A percentile compares a stretch with the other conserved stretches of the same genome.
These are phyloP conservation scores for Natrix natrix DNA, from an alignment of 2,797 vertebrate species.

Conservation along the genomic window DNA sequence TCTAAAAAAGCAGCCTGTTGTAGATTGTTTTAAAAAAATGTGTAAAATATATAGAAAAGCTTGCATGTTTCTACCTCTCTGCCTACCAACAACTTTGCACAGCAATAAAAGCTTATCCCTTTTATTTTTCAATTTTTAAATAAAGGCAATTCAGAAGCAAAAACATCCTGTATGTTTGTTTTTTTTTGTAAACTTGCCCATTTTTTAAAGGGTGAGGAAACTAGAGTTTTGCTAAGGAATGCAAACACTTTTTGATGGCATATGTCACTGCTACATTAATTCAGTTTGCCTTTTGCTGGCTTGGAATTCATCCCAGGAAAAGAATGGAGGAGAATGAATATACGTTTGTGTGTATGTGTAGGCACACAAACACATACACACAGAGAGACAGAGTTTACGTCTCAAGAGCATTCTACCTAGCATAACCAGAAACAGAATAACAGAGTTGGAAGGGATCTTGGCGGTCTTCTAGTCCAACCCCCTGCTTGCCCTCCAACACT, in stretches of 20 bases:
- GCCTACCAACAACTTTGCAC: background rate
- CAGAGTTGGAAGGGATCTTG: too few relatives aligned
- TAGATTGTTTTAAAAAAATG: slow-evolving; percentile 13
- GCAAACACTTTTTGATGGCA: slow-evolving; percentile 79
- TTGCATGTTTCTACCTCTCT: background rate
- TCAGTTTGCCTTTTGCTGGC: slow-evolving; percentile 80
- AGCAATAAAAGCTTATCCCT: slow-evolving; percentile 30
- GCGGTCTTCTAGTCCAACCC: too few relatives aligned
- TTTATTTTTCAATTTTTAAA: slow-evolving; percentile 29
- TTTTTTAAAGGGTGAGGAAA: slow-evolving; percentile 50
- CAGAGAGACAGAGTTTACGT: slow-evolving; percentile 59
- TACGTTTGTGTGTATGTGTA: background rate
- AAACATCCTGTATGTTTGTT: slow-evolving; percentile 22
- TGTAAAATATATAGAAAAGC: background rate
- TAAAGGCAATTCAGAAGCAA: slow-evolving; percentile 22
- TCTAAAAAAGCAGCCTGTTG: slow-evolving; percentile 27
- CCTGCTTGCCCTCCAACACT: background rate
- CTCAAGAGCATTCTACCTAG: slow-evolving; percentile 55
- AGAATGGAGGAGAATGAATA: slow-evolving; percentile 51
- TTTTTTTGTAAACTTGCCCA: slow-evolving; percentile 38
- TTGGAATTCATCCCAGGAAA: slow-evolving; percentile 78
- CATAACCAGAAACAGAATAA: slow-evolving; percentile 27
- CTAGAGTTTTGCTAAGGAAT: slow-evolving; percentile 62
- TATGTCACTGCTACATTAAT: slow-evolving; percentile 79
- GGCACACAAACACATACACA: slow-evolving; percentile 44